phyloP scores from a whole-genome alignment of 1,140 invertebrate species.

The Lordiphosa collinella region DNA sequence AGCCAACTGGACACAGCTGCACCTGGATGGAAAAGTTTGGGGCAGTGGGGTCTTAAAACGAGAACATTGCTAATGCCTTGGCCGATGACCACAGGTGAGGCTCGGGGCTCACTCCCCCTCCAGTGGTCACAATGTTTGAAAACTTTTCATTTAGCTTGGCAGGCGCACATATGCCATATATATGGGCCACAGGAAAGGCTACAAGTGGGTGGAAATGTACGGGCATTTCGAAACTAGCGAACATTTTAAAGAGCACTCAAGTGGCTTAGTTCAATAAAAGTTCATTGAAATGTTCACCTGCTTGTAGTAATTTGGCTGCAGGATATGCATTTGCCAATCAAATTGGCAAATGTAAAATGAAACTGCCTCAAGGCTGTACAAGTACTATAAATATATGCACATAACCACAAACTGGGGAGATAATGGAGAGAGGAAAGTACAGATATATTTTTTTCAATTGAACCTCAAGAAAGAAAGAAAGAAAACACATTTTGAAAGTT shows the following conservation, averaged over 20 bases:
- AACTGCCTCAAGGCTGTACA: neutral
- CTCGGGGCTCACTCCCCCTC: neutral
- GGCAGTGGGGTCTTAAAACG: neutral
- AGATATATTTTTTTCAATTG: no score
- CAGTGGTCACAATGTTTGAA: conserved; percentile 31
- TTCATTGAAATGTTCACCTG: conserved; percentile 4
- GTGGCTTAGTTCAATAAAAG: conserved; percentile 1
- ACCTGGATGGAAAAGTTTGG: neutral
- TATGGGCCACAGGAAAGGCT: neutral
- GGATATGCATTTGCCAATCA: conserved; percentile 2
- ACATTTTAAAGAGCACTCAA: conserved; percentile 10
- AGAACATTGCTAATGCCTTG: conserved; percentile 24
- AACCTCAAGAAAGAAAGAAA: no score
- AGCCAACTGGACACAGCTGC: conserved; percentile 6
- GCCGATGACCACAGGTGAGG: conserved; percentile 27
- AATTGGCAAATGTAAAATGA: conserved; percentile 8
- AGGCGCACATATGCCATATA: conserved; percentile 14
- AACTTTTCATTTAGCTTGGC: conserved; percentile 32
- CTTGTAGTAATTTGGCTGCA: neutral
- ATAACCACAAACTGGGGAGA: no score
- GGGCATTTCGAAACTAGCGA: neutral
- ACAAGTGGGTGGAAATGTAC: conserved; percentile 8
- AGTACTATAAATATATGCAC: neutral
- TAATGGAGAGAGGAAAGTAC: no score
- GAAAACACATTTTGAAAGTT: no score